Evolutionary conservation across 2,797 vertebrate species (phyloP).

Genomic region (Ibycter americanus): DNA sequence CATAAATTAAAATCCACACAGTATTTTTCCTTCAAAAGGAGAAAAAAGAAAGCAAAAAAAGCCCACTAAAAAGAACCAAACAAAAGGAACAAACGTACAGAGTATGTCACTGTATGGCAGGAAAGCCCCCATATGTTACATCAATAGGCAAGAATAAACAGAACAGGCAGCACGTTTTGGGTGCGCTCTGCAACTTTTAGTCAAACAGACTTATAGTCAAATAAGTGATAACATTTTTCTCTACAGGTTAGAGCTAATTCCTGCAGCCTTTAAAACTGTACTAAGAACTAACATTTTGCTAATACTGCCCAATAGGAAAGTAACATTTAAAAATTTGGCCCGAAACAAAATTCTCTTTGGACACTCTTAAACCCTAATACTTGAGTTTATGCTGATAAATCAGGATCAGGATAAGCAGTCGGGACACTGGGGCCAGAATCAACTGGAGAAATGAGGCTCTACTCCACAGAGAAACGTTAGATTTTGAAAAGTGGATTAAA

Average conservation of each 20-base stretch:
- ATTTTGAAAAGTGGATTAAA: background rate
- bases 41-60: background rate
- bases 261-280: accelerated
- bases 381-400: background rate
- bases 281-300: background rate
- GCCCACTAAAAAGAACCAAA: too few species aligned
- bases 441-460: background rate
- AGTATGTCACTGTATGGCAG: background rate
- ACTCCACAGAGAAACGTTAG: accelerated
- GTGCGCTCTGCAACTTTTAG: background rate
- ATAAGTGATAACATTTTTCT: background rate
- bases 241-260: background rate
- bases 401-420: background rate
- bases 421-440: background rate
- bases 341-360: background rate
- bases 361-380: background rate
- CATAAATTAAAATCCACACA: background rate
- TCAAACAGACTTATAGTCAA: background rate
- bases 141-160: background rate
- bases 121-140: background rate
- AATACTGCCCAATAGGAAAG: background rate
- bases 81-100: too few species aligned
- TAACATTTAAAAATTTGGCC: background rate
- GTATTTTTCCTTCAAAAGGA: background rate
- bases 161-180: background rate